Conservation (phyloP, 2,797 vertebrate genomes). For the Etheostoma nigrum region DNA sequence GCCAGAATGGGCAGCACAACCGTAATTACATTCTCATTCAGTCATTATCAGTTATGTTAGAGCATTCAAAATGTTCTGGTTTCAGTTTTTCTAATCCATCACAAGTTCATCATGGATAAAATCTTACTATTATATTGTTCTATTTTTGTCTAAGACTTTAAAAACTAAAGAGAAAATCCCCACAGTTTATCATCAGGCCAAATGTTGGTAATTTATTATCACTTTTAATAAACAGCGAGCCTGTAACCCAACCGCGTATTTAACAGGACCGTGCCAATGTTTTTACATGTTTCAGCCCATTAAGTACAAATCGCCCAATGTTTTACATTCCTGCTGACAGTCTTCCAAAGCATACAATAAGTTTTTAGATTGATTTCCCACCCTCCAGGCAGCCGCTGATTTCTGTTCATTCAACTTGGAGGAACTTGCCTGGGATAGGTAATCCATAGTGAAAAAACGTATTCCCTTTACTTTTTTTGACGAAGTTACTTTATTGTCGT, state of each 20-base stretch:
- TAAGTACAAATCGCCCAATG: conserved; percentile 60
- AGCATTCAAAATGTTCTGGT: conserved; percentile 33
- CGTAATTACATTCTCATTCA: conserved; percentile 57
- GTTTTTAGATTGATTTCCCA: conserved; percentile 55
- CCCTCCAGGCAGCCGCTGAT: conserved; percentile 43
- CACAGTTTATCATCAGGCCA: conserved; percentile 9
- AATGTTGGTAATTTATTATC: conserved; percentile 55
- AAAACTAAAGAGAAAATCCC: conserved; percentile 22
- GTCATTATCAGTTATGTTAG: conserved; percentile 44
- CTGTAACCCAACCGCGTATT: conserved; percentile 29
- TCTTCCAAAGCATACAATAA: conserved; percentile 60
- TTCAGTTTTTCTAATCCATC: conserved; percentile 38
- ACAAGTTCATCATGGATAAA: conserved; percentile 15
- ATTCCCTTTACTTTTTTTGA: conserved; percentile 27
- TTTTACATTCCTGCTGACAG: conserved; percentile 61
- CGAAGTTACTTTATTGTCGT: conserved; percentile 12
- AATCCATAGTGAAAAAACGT: conserved; percentile 32
- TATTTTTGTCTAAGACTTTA: conserved; percentile 24
- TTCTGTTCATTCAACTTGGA: conserved; percentile 48
- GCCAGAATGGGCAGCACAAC: not conserved
- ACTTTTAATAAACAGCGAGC: conserved; percentile 58
- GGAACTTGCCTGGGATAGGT: conserved; percentile 17
- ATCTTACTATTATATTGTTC: conserved; percentile 12
- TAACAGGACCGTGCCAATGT: conserved; percentile 49
- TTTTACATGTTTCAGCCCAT: conserved; percentile 70